These are phyloP conservation scores for Ostrea edulis DNA, from an alignment of 1,140 invertebrate genomes.

Conservation along the genomic window DNA sequence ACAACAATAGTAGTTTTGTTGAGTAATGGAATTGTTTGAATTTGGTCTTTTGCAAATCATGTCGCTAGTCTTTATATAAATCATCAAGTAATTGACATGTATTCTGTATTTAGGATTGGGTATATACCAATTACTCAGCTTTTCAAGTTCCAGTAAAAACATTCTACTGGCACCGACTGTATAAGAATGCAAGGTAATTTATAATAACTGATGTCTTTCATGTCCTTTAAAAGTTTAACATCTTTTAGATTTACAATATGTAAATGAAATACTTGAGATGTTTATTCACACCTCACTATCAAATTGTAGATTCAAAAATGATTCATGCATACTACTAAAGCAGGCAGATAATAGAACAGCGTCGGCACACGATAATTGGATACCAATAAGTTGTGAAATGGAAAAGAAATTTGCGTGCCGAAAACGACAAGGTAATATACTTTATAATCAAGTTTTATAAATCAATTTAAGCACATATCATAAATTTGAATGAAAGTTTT, in stretches of 20 bases:
- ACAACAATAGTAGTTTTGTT: too few species aligned
- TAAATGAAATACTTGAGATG: too few species aligned
- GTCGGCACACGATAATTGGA: background rate
- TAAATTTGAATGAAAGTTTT: too few species aligned
- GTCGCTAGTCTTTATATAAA: background rate
- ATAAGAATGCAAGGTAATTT: background rate
- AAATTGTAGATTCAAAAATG: background rate
- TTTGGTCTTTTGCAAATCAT: too few species aligned
- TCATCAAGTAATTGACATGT: background rate
- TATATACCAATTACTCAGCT: background rate
- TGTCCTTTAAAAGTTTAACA: background rate
- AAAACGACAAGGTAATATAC: background rate
- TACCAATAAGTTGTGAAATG: background rate
- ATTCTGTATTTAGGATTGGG: background rate
- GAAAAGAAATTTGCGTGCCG: background rate
- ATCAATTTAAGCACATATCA: too few species aligned
- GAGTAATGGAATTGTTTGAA: background rate
- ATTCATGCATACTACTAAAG: background rate
- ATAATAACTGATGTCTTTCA: background rate
- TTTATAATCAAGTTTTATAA: too few species aligned
- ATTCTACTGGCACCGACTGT: background rate
- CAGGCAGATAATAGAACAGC: background rate
- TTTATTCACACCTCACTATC: background rate
- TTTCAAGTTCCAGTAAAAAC: background rate
- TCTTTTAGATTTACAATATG: background rate